Evolutionary conservation across 2,888 invertebrate species (phyloP), one percentile per base, ranked within the genome.

Genomic region (Lycaena phlaeas): DNA sequence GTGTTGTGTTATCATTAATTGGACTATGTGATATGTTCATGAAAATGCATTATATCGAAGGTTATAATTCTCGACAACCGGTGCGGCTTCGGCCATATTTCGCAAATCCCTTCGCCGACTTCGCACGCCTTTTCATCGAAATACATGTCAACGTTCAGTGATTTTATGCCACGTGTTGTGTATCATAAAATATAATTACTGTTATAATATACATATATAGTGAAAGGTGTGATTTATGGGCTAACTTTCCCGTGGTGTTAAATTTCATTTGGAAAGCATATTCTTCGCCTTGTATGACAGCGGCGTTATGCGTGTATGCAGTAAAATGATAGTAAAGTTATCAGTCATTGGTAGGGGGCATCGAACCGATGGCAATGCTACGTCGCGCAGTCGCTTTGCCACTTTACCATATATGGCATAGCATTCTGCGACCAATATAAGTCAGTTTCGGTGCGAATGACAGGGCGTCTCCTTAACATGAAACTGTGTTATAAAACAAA

Each of bases 121-220:
- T 81, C 65, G 82, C 82, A 84, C 75, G 76, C 78, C 72, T 81
- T 77, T 81, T 78, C 64, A 52, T 68, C 61, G 69, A 77, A 73
- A 67, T 67, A 68, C 57, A 70, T 73, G 77, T 76, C 75, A 79
- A 69, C 69, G 78, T 78, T 72, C 81, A 81, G 75, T 81, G 81
- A 77, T 76, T 78, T 71, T 70, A 68, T 72, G 81, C 82, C 82
- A 84, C 82, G 82, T 82, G 82, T 76, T 67, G 70, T 79, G 69
- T 65, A 72, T 66, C 44, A 47, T 38, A 38, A 26, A 14, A 38
- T 14, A 34, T 42, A 42, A 42, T 30, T 52, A 53, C 54, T 42
- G 28, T 45, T 48, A 41, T 36, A 40, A 12, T 12, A 18, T n/a
- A 3, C 6, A 18, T 22, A 25, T 39, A 17, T 27, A 38, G 41